Base-by-base conservation (phyloP, 2,113 vertebrate species). In the Tamias sibiricus region DNA sequence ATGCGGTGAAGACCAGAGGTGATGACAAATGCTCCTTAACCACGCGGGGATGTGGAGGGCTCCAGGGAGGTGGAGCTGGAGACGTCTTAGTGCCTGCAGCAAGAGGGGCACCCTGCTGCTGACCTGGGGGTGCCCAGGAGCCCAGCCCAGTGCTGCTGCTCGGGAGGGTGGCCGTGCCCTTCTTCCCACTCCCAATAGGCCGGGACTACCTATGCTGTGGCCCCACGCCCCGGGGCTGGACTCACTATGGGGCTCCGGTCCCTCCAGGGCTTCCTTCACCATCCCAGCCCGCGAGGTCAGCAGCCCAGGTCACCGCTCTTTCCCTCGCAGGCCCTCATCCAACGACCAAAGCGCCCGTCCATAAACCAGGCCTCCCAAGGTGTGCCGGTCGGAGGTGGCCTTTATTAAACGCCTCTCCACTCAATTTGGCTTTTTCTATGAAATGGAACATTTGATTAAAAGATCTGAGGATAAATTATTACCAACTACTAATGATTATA, bases 371-470 rank as follows among this genome's bases (percentile, higher is more conserved):
- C 87, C 14, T 49, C 80, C 32, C 1, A 2, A 32, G 77, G 59
- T 40, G 0, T 2, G 47, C 3, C 1, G 2, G 52, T 44, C 0
- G 7, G 80, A 74, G 62, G 59, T 79, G 0, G 4, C 49, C 72
- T 75, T 88, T 74, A 35, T 90, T 72, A 94, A 94, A 75, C n/a
- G 90, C 68, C 76, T 77, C 62, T 75, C 88, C 76, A 82, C 74
- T 94, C 81, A 66, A 47, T 75, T 77, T 81, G 88, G 54, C 69
- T 54, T 97, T 97, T 96, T 72, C 97, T 82, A 22, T 62, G 85
- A 84, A 88, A 90, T 47, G 82, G 95, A 95, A 94, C 93, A 85
- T 95, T 92, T 92, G 79, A 97, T 97, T 97, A 90, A 96, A 95
- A 95, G 94, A 84, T 72, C 66, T 79, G 52, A 88, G 90, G 68